These are phyloP conservation scores for Eledone cirrhosa DNA, from an alignment of 2,888 invertebrate species.

Conservation along the genomic window DNA sequence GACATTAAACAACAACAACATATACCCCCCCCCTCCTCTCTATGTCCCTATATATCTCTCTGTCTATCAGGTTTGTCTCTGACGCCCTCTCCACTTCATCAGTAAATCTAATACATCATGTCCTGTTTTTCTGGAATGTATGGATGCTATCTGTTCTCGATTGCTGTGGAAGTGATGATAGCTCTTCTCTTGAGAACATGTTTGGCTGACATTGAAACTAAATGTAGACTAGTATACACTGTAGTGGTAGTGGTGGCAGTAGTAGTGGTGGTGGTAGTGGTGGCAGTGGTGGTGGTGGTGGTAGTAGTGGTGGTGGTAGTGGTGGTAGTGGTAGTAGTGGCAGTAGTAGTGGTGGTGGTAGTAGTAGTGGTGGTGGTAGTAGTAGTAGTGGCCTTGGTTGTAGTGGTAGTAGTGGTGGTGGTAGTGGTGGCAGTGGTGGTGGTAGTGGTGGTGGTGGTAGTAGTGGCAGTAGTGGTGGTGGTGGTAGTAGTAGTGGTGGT, in stretches of 20 bases:
- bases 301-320: background rate
- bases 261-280: slow-evolving; percentile 13
- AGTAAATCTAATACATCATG: too few species aligned
- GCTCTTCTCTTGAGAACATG: too few species aligned
- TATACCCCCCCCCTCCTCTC: too few species aligned
- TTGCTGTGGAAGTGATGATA: too few species aligned
- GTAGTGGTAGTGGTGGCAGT: slow-evolving; percentile 13
- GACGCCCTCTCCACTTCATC: too few species aligned
- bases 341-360: background rate
- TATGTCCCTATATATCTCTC: too few species aligned
- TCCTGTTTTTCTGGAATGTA: too few species aligned
- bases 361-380: slow-evolving; percentile 4
- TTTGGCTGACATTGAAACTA: too few species aligned
- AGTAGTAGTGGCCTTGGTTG: too few species aligned
- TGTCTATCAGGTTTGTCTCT: too few species aligned
- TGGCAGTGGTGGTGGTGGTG: slow-evolving; percentile 13
- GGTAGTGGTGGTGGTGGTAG: slow-evolving; percentile 13
- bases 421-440: slow-evolving; percentile 13
- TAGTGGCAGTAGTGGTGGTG: slow-evolving; percentile 13
- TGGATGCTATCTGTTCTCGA: too few species aligned
- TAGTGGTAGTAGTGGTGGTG: slow-evolving; percentile 7
- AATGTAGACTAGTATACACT: slow-evolving; percentile 8
- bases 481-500: slow-evolving; percentile 13
- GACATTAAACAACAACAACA: too few species aligned
- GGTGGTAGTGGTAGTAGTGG: background rate